Base-by-base conservation (phyloP, 2,113 vertebrate genomes). In the Triplophysa siluroides region DNA sequence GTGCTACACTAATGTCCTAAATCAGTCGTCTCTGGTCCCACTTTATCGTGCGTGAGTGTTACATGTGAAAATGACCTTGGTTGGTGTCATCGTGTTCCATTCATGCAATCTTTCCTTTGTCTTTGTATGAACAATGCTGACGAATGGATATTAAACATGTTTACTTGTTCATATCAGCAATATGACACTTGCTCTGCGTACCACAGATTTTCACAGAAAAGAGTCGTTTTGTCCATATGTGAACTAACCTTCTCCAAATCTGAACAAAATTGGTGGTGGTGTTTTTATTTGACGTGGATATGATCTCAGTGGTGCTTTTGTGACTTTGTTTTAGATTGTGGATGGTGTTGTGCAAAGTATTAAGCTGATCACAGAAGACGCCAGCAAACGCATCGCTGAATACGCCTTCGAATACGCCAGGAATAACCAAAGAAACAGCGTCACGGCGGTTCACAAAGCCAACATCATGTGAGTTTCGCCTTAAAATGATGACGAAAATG, bases 281-380 rank as follows among this genome's bases (percentile, higher is more conserved):
- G 19, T 8, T 56, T 16, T 62, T 56, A 24, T 64, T 1, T 41
- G 38, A 45, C 19, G 9, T 2, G 11, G 45, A 74, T 9, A 10
- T 45, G 7, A 33, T 67, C 52, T 52, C 33, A 21, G 8, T 24
- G 63, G 41, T 21, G 54, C 41, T 24, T 45, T 23, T 12, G 7
- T 60, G 56, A 14, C 19, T 66, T 24, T 72, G 14, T 93, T 91
- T 62, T 92, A 99, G 97, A 99, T 99, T 62, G 97, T 99, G 16
- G 96, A 99, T 24, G 97, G 97, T 0, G 97, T 99, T 0, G 97
- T 99, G 45, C 97, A 98, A 81, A 99, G 97, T 65, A 99, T 99
- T 87, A 99, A 99, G 86, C 95, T 99, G 80, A 99, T 99, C 86
- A 99, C 96, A 0, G 97, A 98, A 82, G 88, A 89, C 1, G 97